These are phyloP conservation scores for Notarius quadriscutis DNA, from an alignment of 2,113 vertebrate genomes.

Conservation along the genomic window DNA sequence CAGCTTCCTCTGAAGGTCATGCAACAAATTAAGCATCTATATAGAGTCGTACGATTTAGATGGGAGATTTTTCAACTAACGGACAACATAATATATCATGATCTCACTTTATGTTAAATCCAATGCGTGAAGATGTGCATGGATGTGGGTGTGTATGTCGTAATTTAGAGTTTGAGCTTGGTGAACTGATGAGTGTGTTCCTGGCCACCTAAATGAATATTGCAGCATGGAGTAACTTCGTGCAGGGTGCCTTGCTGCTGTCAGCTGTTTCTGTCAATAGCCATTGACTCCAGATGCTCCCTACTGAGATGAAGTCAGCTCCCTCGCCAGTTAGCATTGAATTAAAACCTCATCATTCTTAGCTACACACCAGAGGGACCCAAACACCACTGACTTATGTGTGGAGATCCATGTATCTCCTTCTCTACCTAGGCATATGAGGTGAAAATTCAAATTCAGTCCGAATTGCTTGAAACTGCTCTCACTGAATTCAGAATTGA, in stretches of 20 bases:
- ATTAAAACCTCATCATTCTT: slow-evolving; percentile 41
- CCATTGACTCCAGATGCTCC: slow-evolving; percentile 38
- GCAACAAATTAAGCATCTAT: neutral
- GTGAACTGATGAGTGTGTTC: slow-evolving; percentile 42
- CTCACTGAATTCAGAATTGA: too few relatives aligned
- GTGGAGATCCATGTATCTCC: neutral
- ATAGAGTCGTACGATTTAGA: neutral
- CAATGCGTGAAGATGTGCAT: slow-evolving; percentile 1
- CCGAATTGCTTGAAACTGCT: too few relatives aligned
- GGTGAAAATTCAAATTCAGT: too few relatives aligned
- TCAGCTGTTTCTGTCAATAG: slow-evolving; percentile 51
- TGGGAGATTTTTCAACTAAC: neutral
- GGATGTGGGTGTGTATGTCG: neutral
- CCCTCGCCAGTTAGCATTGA: slow-evolving; percentile 40
- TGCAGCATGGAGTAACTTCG: slow-evolving; percentile 46
- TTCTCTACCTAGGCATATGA: neutral
- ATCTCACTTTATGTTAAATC: slow-evolving; percentile 20
- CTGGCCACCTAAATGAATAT: slow-evolving; percentile 47
- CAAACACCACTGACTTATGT: slow-evolving; percentile 24
- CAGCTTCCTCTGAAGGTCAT: neutral
- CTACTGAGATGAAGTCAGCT: slow-evolving; percentile 50
- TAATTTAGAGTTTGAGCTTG: slow-evolving; percentile 24
- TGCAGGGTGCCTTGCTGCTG: slow-evolving; percentile 44
- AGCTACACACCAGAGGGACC: slow-evolving; percentile 20
- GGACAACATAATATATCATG: neutral